Conservation (phyloP, 2,888 invertebrate genomes). For the Ellobium chinense region DNA sequence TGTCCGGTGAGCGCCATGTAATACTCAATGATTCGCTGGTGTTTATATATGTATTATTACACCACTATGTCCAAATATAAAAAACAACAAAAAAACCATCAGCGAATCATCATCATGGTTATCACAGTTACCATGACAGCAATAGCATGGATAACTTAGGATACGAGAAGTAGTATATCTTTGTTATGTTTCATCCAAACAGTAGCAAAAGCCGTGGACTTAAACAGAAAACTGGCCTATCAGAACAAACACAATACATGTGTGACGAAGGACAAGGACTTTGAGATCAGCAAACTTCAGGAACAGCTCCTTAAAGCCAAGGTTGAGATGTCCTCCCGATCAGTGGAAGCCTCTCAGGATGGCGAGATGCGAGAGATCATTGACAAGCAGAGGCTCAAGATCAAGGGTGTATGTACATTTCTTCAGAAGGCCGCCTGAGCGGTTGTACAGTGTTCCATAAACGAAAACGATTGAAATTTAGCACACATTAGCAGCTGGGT, state of each 20-base stretch:
- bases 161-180: too few species aligned
- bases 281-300: not conserved
- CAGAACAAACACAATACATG: not conserved
- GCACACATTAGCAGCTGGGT: too few species aligned
- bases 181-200: not conserved
- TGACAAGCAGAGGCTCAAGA: not conserved
- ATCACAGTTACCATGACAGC: not conserved
- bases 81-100: too few species aligned
- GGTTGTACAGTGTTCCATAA: too few species aligned
- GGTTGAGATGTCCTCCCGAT: not conserved
- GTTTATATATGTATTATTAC: too few species aligned
- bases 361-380: not conserved
- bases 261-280: constrained; percentile 18
- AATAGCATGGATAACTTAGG: too few species aligned
- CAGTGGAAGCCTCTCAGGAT: not conserved
- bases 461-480: too few species aligned
- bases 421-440: too few species aligned
- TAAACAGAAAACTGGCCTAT: constrained; percentile 10
- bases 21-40: too few species aligned
- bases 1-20: too few species aligned
- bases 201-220: not conserved
- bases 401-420: not conserved
- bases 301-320: not conserved
- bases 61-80: too few species aligned
- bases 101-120: not conserved